Percentiles rank a stretch among this genome's conserved stretches.
Evolutionary conservation across 2,797 vertebrate species (phyloP).

Genomic region (Hypotaenidia philippensis): DNA sequence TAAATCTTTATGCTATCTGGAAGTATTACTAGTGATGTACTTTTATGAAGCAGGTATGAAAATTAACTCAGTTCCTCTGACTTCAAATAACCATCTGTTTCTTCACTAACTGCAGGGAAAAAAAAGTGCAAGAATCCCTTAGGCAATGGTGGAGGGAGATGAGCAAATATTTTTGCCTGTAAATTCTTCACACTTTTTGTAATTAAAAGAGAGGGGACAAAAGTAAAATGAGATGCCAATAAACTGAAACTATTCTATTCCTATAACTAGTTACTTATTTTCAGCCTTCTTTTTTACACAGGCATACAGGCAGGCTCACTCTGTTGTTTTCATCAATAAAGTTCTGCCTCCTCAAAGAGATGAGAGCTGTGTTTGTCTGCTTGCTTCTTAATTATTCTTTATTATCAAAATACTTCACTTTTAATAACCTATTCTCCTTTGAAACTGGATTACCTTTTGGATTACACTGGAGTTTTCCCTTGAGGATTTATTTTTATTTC

Average conservation of each 20-base stretch:
- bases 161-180: neutral
- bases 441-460: constrained; percentile 28
- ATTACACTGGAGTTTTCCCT: neutral
- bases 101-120: neutral
- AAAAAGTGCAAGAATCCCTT: neutral
- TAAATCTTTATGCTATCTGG: neutral
- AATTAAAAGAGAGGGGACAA: neutral
- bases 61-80: neutral
- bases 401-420: constrained; percentile 24
- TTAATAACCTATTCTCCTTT: constrained; percentile 20
- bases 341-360: neutral
- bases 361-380: neutral
- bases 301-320: neutral
- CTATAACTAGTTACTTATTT: neutral
- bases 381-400: constrained; percentile 28
- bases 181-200: neutral
- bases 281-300: neutral
- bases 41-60: neutral
- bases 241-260: neutral
- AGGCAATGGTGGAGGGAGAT: neutral
- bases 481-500: constrained; percentile 30
- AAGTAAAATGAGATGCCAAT: neutral
- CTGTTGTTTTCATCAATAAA: neutral
- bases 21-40: neutral
- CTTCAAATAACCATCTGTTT: constrained; percentile 15